phyloP scores from a whole-genome alignment of 1,140 invertebrate genomes.

The Tetranychus urticae region DNA sequence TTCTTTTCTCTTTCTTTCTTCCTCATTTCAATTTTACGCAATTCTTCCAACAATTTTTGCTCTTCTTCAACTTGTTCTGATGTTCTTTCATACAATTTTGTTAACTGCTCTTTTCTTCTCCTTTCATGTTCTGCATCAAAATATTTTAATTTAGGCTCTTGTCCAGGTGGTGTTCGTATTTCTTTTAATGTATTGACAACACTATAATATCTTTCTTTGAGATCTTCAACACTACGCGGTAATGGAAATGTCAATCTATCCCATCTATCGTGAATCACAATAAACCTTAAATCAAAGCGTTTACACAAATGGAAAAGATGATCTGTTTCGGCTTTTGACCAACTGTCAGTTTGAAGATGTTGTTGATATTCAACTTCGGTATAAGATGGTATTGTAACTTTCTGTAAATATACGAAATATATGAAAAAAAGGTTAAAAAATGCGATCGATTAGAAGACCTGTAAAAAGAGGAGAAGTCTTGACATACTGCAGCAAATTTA shows the following conservation, averaged over 20 bases:
- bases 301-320: slow-evolving; percentile 77
- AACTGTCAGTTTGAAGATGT: slow-evolving; percentile 51
- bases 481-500: slow-evolving; percentile 66
- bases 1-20: slow-evolving; percentile 92
- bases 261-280: slow-evolving; percentile 38
- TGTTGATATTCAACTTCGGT: slow-evolving; percentile 76
- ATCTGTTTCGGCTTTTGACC: slow-evolving; percentile 82
- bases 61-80: slow-evolving; percentile 90
- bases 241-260: slow-evolving; percentile 12
- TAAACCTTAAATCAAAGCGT: slow-evolving; percentile 73
- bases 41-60: slow-evolving; percentile 61
- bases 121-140: slow-evolving; percentile 91
- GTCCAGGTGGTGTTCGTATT: slow-evolving; percentile 24
- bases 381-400: slow-evolving; percentile 63
- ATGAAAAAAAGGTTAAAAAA: not conserved
- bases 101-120: slow-evolving; percentile 73
- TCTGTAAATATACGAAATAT: slow-evolving; percentile 24
- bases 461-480: not conserved
- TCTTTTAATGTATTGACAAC: slow-evolving; percentile 30
- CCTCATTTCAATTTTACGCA: slow-evolving; percentile 87
- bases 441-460: not conserved
- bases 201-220: slow-evolving; percentile 65
- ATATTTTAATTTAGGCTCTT: slow-evolving; percentile 50
- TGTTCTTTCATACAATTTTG: slow-evolving; percentile 73
- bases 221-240: slow-evolving; percentile 62